Conservation (phyloP, 2,797 vertebrate species). For the Mallotus villosus region DNA sequence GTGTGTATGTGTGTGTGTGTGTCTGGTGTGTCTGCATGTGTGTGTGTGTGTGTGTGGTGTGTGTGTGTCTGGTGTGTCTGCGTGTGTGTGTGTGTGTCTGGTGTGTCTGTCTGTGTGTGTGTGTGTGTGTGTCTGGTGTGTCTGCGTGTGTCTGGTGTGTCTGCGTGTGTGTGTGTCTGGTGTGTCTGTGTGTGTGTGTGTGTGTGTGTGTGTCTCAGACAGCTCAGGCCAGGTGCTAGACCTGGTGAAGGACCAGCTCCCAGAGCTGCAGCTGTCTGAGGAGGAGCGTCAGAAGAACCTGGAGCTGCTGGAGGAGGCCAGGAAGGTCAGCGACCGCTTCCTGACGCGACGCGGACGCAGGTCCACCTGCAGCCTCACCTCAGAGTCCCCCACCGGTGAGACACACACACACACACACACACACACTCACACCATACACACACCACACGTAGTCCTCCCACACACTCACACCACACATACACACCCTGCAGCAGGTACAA, state of each 20-base stretch:
- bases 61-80: background rate
- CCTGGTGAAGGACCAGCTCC: conserved; percentile 88
- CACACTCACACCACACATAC: no score
- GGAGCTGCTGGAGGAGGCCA: conserved; percentile 93
- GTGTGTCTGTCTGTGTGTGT: background rate
- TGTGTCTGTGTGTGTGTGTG: background rate
- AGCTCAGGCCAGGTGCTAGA: conserved; percentile 88
- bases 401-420: background rate
- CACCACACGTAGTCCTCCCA: no score
- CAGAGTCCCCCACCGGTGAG: conserved; percentile 88
- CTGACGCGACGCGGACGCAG: conserved; percentile 87
- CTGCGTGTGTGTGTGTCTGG: background rate
- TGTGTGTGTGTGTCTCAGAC: conserved; percentile 69
- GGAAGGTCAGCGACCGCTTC: conserved; percentile 92
- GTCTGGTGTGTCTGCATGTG: no score
- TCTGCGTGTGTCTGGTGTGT: background rate
- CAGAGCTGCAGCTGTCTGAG: conserved; percentile 89
- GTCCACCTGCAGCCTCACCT: conserved; percentile 84
- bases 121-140: conserved; percentile 2
- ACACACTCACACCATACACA: no score
- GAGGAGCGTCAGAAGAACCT: conserved; percentile 95
- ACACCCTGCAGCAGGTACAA: no score
- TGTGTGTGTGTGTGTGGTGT: no score
- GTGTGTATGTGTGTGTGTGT: no score
- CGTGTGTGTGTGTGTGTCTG: background rate